These are phyloP conservation scores for Leuciscus waleckii DNA, from an alignment of 2,797 vertebrate species.

Conservation along the genomic window DNA sequence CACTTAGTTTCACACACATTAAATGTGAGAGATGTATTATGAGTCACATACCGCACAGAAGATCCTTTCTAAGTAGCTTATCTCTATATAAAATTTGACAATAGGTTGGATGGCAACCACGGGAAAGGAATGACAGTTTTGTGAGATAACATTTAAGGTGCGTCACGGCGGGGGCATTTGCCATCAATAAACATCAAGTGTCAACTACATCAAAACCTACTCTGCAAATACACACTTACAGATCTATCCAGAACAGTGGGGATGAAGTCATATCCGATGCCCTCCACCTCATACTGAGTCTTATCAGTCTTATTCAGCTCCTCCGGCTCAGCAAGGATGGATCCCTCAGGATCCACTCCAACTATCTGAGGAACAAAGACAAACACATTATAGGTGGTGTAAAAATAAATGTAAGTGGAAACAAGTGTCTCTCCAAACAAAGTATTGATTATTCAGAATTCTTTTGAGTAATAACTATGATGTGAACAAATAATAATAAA, in stretches of 20 bases:
- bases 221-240: slow-evolving; percentile 76
- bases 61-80: neutral
- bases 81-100: neutral
- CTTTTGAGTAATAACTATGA: neutral
- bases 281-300: slow-evolving; percentile 93
- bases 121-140: neutral
- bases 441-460: neutral
- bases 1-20: slow-evolving; percentile 7
- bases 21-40: neutral
- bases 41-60: slow-evolving; percentile 86
- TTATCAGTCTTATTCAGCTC: slow-evolving; percentile 88
- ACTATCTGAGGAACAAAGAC: slow-evolving; percentile 80
- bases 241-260: slow-evolving; percentile 93
- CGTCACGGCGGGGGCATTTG: neutral
- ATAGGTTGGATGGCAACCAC: neutral
- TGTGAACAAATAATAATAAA: neutral
- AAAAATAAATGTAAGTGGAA: neutral
- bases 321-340: slow-evolving; percentile 89
- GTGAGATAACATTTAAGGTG: neutral
- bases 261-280: slow-evolving; percentile 97
- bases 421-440: neutral
- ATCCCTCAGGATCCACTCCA: slow-evolving; percentile 93
- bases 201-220: neutral
- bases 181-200: neutral
- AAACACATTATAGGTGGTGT: neutral